Evolutionary conservation across 2,888 invertebrate genomes (phyloP).

Genomic region (Dryococelus australis): DNA sequence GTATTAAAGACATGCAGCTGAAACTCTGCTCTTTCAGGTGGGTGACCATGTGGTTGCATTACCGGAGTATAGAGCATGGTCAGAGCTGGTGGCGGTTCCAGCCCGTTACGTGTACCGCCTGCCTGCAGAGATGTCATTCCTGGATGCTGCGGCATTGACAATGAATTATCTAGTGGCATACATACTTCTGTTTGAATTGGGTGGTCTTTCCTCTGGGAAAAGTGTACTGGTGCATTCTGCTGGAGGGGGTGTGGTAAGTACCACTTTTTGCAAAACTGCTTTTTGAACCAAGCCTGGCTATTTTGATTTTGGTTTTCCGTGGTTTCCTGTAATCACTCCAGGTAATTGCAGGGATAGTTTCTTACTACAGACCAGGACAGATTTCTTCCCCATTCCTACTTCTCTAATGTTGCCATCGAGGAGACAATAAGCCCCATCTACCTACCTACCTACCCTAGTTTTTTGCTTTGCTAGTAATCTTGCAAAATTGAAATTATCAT

Average conservation of each 20-base stretch:
- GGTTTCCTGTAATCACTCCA: too few species aligned
- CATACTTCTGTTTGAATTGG: constrained; percentile 84
- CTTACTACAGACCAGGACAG: too few species aligned
- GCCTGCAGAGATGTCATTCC: constrained; percentile 75
- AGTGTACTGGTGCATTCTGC: constrained; percentile 84
- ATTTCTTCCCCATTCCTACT: too few species aligned
- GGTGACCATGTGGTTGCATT: constrained; percentile 85
- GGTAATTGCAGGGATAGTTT: too few species aligned
- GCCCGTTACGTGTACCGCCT: constrained; percentile 81
- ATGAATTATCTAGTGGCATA: constrained; percentile 89
- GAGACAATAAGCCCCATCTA: too few species aligned
- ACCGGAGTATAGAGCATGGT: constrained; percentile 86
- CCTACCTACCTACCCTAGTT: too few species aligned
- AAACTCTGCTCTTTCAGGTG: constrained; percentile 62
- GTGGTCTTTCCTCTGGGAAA: constrained; percentile 78
- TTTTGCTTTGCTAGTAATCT: too few species aligned
- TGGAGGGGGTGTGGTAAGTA: constrained; percentile 87
- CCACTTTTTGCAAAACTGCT: neutral
- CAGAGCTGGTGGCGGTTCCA: constrained; percentile 81
- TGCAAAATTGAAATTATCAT: too few species aligned
- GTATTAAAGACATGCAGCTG: neutral
- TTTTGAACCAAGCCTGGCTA: neutral
- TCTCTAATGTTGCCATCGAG: too few species aligned
- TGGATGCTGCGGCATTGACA: constrained; percentile 84
- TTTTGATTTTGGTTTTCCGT: too few species aligned